These are phyloP conservation scores for Calameuta filiformis DNA, from an alignment of 2,888 invertebrate genomes.

Conservation along the genomic window DNA sequence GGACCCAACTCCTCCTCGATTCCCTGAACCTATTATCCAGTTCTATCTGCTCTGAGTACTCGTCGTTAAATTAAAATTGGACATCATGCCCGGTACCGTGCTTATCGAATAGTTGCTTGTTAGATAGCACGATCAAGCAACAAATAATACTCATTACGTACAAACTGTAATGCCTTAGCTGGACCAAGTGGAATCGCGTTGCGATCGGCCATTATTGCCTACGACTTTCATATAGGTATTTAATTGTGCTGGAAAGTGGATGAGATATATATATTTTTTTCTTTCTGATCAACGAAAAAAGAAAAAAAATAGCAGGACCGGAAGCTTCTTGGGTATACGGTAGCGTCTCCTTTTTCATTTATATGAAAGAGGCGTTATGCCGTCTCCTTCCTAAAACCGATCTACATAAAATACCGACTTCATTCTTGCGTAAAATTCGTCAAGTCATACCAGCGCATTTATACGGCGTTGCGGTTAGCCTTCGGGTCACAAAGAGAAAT, in stretches of 20 bases:
- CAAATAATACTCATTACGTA: not conserved
- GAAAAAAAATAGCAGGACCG: not conserved
- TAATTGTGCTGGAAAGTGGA: not conserved
- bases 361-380: conserved; percentile 8
- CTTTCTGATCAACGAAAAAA: not conserved
- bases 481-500: conserved; percentile 52
- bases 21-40: conserved; percentile 1
- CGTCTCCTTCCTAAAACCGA: conserved; percentile 28
- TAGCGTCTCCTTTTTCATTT: not conserved
- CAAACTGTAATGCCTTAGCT: not conserved
- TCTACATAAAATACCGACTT: conserved; percentile 58
- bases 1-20: not conserved
- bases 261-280: not conserved
- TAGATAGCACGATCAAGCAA: not conserved
- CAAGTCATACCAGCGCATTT: conserved; percentile 43
- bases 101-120: not conserved
- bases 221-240: not conserved
- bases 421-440: conserved; percentile 19
- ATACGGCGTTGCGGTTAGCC: conserved; percentile 27
- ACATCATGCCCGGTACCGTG: not conserved
- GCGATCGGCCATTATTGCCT: not conserved
- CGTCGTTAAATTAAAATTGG: conserved; percentile 5
- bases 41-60: not conserved
- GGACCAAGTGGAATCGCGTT: not conserved
- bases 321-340: not conserved